Evolutionary conservation across 1,140 invertebrate genomes (phyloP), one percentile per base, ranked within the genome.

Genomic region (Neotoxoptera formosana): DNA sequence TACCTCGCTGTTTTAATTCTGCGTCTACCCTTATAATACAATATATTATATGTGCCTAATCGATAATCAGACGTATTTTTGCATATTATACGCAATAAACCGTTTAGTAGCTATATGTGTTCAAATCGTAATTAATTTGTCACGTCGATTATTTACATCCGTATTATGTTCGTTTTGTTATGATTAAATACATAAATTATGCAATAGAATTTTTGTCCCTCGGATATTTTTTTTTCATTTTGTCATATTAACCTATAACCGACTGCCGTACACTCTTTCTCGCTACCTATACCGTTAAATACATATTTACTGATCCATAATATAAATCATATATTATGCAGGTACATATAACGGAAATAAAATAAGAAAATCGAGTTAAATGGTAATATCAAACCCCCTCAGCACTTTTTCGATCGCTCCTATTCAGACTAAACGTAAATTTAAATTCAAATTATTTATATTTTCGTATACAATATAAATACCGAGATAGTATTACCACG

Each of bases 51-150:
- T n/a, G 60, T n/a, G 60, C 30, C 60, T 76, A 76, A 76, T 76
- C 60, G 60, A 76, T 76, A 76, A 76, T 76, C 60, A 76, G 30
- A n/a, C 60, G n/a, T n/a, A 30, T 67, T 14, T 76, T 76, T 76
- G 30, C 60, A 76, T 76, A 76, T 76, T 76, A 76, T 34, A 76
- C 30, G 30, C 60, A 76, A n/a, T 76, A 30, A 76, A 6, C n/a
- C 60, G 60, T 76, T n/a, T 14, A 76, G 60, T 76, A 30, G n/a
- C 30, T 30, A n/a, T n/a, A n/a, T n/a, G 30, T 76, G 30, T n/a
- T 76, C 30, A 76, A 76, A 76, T 76, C 60, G 30, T 76, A n/a
- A 76, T 76, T 76, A 76, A 76, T 76, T 76, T 76, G 60, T 76
- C 30, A n/a, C n/a, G n/a, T n/a, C n/a, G n/a, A n/a, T n/a, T n/a